Percentiles rank a stretch among this genome's conserved stretches.
Conservation (phyloP, 2,113 vertebrate species). For the Trematomus loennbergii region DNA sequence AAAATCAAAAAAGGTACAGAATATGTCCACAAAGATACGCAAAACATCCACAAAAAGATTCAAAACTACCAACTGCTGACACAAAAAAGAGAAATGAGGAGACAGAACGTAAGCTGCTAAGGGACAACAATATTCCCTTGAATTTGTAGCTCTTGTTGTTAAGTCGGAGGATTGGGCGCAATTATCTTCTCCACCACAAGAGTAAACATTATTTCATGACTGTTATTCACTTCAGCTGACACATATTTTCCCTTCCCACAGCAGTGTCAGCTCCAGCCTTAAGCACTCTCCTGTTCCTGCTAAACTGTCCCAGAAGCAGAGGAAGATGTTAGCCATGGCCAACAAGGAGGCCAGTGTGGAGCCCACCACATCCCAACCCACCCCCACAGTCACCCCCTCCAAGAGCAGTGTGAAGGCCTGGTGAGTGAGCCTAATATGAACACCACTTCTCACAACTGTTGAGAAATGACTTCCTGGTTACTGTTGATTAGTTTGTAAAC, state of each 20-base stretch:
- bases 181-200: too few relatives aligned
- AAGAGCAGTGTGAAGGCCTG: slow-evolving; percentile 88
- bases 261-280: slow-evolving; percentile 71
- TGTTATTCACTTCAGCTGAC: slow-evolving; percentile 22
- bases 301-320: slow-evolving; percentile 97
- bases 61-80: too few relatives aligned
- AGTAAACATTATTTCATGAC: neutral
- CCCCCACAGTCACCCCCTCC: slow-evolving; percentile 77
- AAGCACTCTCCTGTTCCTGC: slow-evolving; percentile 84
- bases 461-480: neutral
- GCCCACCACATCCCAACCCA: slow-evolving; percentile 68
- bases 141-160: too few relatives aligned
- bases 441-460: slow-evolving; percentile 1
- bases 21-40: too few relatives aligned
- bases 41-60: too few relatives aligned
- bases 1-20: too few relatives aligned
- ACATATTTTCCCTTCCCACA: slow-evolving; percentile 9
- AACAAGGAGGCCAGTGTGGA: slow-evolving; percentile 88
- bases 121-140: too few relatives aligned
- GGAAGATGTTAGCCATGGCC: slow-evolving; percentile 94
- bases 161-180: too few relatives aligned
- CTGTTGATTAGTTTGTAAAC: neutral
- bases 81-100: too few relatives aligned
- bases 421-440: slow-evolving; percentile 80
- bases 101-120: too few relatives aligned